These are phyloP conservation scores for Triplophysa rosa DNA, from an alignment of 2,113 vertebrate genomes.

Conservation along the genomic window DNA sequence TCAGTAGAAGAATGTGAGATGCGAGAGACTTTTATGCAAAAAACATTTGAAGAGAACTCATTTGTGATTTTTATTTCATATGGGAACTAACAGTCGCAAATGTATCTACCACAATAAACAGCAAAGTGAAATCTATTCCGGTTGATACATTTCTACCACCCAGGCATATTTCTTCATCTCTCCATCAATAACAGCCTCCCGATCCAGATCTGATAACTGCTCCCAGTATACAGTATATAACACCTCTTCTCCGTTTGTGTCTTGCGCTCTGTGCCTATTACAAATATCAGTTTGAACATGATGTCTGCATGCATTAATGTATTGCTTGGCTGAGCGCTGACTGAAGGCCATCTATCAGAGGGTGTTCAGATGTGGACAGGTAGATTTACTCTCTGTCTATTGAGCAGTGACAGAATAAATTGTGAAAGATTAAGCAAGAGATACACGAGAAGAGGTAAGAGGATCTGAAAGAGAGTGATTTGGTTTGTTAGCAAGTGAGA, in stretches of 20 bases:
- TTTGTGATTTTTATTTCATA: no score
- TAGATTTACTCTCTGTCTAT: slow-evolving; percentile 12
- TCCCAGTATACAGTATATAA: slow-evolving; percentile 31
- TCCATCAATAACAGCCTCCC: slow-evolving; percentile 47
- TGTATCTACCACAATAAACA: not conserved
- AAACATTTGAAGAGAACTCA: no score
- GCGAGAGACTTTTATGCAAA: no score
- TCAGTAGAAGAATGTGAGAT: no score
- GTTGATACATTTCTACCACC: not conserved
- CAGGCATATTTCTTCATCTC: slow-evolving; percentile 19
- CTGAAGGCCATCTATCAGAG: slow-evolving; percentile 38
- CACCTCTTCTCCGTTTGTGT: slow-evolving; percentile 37
- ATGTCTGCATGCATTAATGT: slow-evolving; percentile 48
- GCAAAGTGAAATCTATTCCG: not conserved
- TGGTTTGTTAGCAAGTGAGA: not conserved
- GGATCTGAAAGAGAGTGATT: slow-evolving; percentile 15
- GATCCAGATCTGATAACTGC: slow-evolving; percentile 9
- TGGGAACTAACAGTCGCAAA: no score
- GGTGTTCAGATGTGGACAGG: slow-evolving; percentile 9
- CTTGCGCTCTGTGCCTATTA: slow-evolving; percentile 44
- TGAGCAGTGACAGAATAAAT: slow-evolving; percentile 46
- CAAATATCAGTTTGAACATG: slow-evolving; percentile 41
- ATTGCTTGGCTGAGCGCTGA: slow-evolving; percentile 34
- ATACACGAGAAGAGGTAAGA: slow-evolving; percentile 18
- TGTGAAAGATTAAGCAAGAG: slow-evolving; percentile 37